Conservation (phyloP, 2,888 invertebrate genomes). For the Ceramica pisi region DNA sequence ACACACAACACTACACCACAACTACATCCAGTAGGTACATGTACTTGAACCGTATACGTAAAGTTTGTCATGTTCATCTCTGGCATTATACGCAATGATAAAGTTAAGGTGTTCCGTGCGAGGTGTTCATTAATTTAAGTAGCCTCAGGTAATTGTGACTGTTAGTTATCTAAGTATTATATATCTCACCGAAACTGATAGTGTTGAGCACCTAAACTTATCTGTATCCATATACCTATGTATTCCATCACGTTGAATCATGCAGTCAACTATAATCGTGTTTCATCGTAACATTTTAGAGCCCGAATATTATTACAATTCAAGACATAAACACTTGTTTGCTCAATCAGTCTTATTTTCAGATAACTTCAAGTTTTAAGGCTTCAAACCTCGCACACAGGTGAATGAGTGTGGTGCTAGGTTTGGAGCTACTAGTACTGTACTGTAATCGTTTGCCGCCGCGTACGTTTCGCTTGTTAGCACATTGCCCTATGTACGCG, state of each 20-base stretch:
- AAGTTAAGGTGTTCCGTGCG: constrained; percentile 91
- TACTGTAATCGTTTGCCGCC: constrained; percentile 61
- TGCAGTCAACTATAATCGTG: constrained; percentile 72
- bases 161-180: constrained; percentile 71
- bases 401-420: constrained; percentile 61
- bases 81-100: constrained; percentile 78
- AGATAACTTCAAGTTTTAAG: constrained; percentile 69
- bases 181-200: constrained; percentile 81
- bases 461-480: constrained; percentile 68
- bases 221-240: constrained; percentile 78
- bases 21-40: constrained; percentile 59
- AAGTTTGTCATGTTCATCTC: constrained; percentile 71
- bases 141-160: constrained; percentile 73
- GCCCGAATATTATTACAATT: constrained; percentile 60
- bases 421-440: constrained; percentile 65
- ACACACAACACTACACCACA: constrained; percentile 76
- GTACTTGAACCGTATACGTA: constrained; percentile 59
- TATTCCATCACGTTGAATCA: constrained; percentile 80
- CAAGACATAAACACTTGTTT: constrained; percentile 63
- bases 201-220: constrained; percentile 89
- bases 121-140: constrained; percentile 80
- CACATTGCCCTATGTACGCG: constrained; percentile 76
- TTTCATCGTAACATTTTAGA: constrained; percentile 68
- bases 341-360: constrained; percentile 73
- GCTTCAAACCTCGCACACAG: constrained; percentile 70